Conservation (phyloP, 1,140 invertebrate genomes). For the Choristoneura fumiferana region DNA sequence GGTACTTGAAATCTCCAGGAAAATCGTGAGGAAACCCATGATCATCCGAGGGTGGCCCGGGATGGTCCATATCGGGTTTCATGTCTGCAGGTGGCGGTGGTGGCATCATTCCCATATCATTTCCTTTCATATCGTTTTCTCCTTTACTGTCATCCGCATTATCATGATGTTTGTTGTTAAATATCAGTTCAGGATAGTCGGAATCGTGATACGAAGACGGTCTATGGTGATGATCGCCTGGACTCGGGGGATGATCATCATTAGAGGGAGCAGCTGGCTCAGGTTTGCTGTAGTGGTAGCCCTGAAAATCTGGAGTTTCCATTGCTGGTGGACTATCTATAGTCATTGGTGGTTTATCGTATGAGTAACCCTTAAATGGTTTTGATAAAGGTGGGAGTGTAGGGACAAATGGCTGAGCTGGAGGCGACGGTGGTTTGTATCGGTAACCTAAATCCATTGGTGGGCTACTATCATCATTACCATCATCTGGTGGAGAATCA, state of each 20-base stretch:
- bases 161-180: slow-evolving; percentile 51
- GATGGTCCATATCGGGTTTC: slow-evolving; percentile 36
- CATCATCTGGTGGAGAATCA: slow-evolving; percentile 26
- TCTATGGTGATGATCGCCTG: slow-evolving; percentile 31
- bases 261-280: slow-evolving; percentile 27
- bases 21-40: slow-evolving; percentile 68
- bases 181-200: slow-evolving; percentile 56
- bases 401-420: slow-evolving; percentile 45
- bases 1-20: slow-evolving; percentile 72
- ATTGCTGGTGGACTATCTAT: slow-evolving; percentile 31
- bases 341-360: slow-evolving; percentile 50
- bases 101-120: slow-evolving; percentile 51
- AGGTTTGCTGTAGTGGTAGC: slow-evolving; percentile 59
- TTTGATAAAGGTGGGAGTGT: slow-evolving; percentile 48
- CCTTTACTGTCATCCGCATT: slow-evolving; percentile 31
- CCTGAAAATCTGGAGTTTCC: slow-evolving; percentile 44
- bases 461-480: slow-evolving; percentile 27
- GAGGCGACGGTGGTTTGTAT: slow-evolving; percentile 51
- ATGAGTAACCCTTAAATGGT: slow-evolving; percentile 54
- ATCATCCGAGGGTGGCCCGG: slow-evolving; percentile 47
- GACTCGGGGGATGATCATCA: slow-evolving; percentile 22
- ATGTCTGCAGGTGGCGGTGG: slow-evolving; percentile 42
- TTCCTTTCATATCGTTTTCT: slow-evolving; percentile 43
- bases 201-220: slow-evolving; percentile 38
- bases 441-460: slow-evolving; percentile 48